Base-by-base conservation (phyloP, 2,797 vertebrate species). In the Oophaga sylvatica region DNA sequence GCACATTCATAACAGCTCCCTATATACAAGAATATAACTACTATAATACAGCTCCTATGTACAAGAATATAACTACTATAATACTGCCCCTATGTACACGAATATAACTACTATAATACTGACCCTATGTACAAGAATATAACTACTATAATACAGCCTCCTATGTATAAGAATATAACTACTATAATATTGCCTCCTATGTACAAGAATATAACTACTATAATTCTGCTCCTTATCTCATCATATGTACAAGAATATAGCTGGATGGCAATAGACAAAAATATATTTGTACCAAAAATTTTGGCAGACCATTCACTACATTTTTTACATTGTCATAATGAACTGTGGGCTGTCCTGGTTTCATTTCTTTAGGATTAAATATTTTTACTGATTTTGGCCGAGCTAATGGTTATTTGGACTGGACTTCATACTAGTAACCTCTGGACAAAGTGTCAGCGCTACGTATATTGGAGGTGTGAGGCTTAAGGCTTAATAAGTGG, bases 241-340 rank as follows among this genome's bases (percentile, higher is more conserved):
- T n/a, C n/a, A n/a, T 45, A 73, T 73, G 9, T 73, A 73, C 70
- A 73, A 73, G 35, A 73, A 73, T 73, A 73, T 73, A 73, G 41
- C 70, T 73, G 35, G 2, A 3, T 35, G 35, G 35, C 35, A 35
- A 2, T 35, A 35, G 35, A 35, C 2, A 35, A 35, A 35, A 35
- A 41, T 41, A 5, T 41, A 41, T 41, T 41, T 41, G 35, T 41
- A 8, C 1, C 10, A 63, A 1, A 4, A 26, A 26, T 26, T 63
- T 63, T 22, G 0, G 62, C 62, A 5, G 7, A 63, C 8, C 22
- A 5, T 22, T 22, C 20, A 8, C 20, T 22, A 22, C 22, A 63
- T 10, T 22, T 22, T 22, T 63, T 22, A 63, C 6, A 63, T n/a
- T 5, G 1, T 63, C 20, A 63, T 22, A 29, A 67, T 67, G 65